phyloP scores from a whole-genome alignment of 2,113 vertebrate species.

The Erpornis zantholeuca region DNA sequence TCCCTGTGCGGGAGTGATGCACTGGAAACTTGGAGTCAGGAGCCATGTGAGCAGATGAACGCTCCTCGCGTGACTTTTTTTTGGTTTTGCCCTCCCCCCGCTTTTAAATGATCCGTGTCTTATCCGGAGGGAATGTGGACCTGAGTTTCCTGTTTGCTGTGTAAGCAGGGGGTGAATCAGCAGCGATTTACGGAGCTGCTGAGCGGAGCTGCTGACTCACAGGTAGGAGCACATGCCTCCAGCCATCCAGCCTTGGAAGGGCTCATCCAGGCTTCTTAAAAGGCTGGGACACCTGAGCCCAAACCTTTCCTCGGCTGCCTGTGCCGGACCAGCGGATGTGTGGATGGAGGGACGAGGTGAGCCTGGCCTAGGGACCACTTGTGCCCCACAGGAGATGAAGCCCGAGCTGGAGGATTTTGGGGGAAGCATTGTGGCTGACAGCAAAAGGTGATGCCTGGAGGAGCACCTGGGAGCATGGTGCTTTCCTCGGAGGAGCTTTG shows the following conservation, averaged over 20 bases:
- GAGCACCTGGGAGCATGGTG: background rate
- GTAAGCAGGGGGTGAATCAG: conserved; percentile 61
- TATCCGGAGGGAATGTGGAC: conserved; percentile 52
- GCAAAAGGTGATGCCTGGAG: background rate
- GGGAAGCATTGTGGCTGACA: background rate
- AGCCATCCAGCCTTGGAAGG: background rate
- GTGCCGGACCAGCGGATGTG: background rate
- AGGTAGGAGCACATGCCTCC: conserved; percentile 15
- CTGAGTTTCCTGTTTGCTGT: conserved; percentile 64
- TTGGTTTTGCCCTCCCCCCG: rapidly evolving
- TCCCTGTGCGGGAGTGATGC: background rate
- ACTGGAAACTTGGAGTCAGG: conserved; percentile 44
- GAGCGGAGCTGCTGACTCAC: conserved; percentile 66
- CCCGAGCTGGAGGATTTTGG: background rate
- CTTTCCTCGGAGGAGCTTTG: background rate
- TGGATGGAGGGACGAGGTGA: conserved; percentile 51
- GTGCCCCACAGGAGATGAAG: rapidly evolving
- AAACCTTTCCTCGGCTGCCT: background rate
- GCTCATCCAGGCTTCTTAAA: background rate
- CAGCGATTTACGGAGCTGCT: conserved; percentile 11
- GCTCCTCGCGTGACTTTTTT: conserved; percentile 23
- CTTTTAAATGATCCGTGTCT: background rate
- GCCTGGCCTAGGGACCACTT: background rate
- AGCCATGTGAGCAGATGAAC: conserved; percentile 46
- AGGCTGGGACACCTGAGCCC: background rate